Conservation (phyloP, 2,113 vertebrate genomes). For the Aegithalos caudatus region DNA sequence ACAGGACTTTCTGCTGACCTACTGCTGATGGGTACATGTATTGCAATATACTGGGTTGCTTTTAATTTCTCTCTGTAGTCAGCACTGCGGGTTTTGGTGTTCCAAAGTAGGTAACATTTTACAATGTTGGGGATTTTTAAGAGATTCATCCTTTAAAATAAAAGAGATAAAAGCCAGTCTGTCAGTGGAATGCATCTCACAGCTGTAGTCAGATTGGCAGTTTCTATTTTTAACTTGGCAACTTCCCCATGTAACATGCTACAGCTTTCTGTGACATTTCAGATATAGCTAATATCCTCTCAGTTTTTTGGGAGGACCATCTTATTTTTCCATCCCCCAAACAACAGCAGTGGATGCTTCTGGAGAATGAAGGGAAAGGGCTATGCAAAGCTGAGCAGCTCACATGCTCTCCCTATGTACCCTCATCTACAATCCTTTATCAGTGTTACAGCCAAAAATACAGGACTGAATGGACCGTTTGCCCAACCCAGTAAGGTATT, state of each 20-base stretch:
- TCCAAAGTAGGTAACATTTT: neutral
- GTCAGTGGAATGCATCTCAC: slow-evolving; percentile 39
- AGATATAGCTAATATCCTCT: slow-evolving; percentile 5
- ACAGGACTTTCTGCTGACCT: neutral
- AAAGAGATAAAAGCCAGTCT: slow-evolving; percentile 37
- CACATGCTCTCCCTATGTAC: neutral
- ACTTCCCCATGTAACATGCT: slow-evolving; percentile 25
- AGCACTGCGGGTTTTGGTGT: neutral
- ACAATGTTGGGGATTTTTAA: neutral
- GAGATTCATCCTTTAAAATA: slow-evolving; percentile 9
- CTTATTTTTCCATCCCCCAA: neutral
- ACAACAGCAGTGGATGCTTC: neutral
- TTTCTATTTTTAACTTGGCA: slow-evolving; percentile 68
- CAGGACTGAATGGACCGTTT: neutral
- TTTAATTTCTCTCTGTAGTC: neutral
- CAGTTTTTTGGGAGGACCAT: neutral
- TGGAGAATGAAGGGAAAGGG: neutral
- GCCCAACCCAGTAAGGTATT: neutral
- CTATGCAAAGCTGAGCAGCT: neutral
- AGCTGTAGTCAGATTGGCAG: slow-evolving; percentile 35
- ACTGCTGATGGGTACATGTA: neutral
- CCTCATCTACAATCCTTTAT: neutral
- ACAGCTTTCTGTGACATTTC: slow-evolving; percentile 54
- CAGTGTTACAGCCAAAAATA: neutral
- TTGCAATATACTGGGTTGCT: neutral